Evolutionary conservation across 35 echinoderm and acorn worm genomes (phyloP), one percentile per base, ranked within the genome.

Genomic region (Apostichopus japonicus): DNA sequence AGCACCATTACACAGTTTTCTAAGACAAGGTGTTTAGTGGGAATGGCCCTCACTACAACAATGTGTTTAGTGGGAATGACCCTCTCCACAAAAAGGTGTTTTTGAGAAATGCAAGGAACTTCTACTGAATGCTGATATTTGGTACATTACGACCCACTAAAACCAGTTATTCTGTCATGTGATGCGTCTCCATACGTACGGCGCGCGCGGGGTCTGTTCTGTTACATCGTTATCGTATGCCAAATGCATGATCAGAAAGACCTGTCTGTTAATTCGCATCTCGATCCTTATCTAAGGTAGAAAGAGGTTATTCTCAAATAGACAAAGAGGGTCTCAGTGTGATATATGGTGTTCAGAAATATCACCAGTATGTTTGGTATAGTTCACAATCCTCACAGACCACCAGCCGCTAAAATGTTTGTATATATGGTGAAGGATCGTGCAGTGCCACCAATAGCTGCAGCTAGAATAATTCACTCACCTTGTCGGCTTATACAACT

Each of bases 381-480:
- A 33, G 92, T 96, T 96, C 52, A 54, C 55, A 27, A 96, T 93
- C 19, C 54, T 76, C 53, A 93, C 95, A 14, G 95, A 96, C 79
- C 95, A 96, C 21, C 90, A 92, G 55, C 88, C 92, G n/a, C 52
- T 96, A 33, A 83, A 93, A 7, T 88, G 95, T 4, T 77, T 93
- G 23, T 87, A n/a, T n/a, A n/a, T n/a, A 87, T 24, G 57, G 92
- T 54, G 95, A 96, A 90, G 16, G 54, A 3, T 33, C 83, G 83
- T 58, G 83, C 83, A 58, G 83, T 89, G 82, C 91, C 94, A 9
- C 73, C 79, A 17, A 78, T 92, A 72, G 91, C 94, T 9, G 92
- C 94, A 65, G 82, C 94, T 10, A 81, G 83, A 77, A 86, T 95
- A 77, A 86, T 95, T 95, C 89, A 92, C 72, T 95, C 17, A 95